Conservation (phyloP, 2,113 vertebrate species). For the Hydropotes inermis region DNA sequence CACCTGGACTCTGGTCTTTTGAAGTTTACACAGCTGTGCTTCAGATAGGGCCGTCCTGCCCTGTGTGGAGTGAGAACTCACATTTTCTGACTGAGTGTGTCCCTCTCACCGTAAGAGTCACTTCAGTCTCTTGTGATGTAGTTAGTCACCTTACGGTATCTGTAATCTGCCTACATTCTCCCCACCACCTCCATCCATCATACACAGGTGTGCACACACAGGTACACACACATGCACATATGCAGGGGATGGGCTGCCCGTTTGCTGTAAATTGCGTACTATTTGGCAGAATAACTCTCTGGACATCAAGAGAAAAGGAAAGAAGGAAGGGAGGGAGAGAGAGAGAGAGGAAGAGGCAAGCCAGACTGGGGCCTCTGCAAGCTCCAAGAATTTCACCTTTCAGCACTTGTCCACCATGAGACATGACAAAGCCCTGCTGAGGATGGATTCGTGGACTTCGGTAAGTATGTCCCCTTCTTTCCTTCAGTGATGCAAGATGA, state of each 20-base stretch:
- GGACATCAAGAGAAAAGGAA: neutral
- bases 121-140: neutral
- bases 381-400: neutral
- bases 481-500: rapidly evolving
- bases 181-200: neutral
- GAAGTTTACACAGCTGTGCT: neutral
- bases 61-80: neutral
- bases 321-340: rapidly evolving
- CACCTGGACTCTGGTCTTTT: neutral
- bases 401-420: rapidly evolving
- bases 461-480: neutral
- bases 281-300: neutral
- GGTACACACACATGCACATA: neutral
- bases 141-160: neutral
- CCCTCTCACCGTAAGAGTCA: neutral
- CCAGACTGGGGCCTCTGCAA: neutral
- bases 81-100: neutral
- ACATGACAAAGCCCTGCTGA: rapidly evolving
- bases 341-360: neutral
- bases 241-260: rapidly evolving
- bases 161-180: neutral
- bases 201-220: neutral
- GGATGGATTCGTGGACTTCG: rapidly evolving
- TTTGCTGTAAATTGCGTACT: neutral
- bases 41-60: neutral